Base-by-base conservation (phyloP, 2,888 invertebrate species). In the Polymixis flavicincta region DNA sequence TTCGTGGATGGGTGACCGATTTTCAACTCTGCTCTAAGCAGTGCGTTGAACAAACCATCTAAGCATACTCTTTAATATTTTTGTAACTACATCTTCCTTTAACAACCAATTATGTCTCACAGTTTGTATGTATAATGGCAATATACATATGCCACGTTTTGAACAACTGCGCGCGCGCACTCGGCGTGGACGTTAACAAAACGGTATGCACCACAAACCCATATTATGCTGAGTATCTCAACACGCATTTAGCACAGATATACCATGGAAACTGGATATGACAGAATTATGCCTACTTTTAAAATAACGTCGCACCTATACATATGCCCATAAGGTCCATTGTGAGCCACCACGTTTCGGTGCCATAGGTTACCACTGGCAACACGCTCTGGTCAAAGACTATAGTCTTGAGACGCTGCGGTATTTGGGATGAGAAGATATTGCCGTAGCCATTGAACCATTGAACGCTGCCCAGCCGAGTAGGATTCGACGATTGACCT, bases 191-290 rank as follows among this genome's bases (percentile, higher is more conserved):
- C 66, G 48, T 78, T 68, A 54, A 59, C 82, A 84, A 83, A 83
- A 84, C 80, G 84, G 80, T 84, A 61, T 74, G 74, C 80, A 67
- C 84, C 80, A 74, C 70, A 80, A 84, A 81, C 84, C 66, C 59
- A 81, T 83, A 80, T 80, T 78, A 67, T 57, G 22, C 54, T n/a
- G 60, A 83, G 74, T 63, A 17, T 74, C 69, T 83, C 83, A 78
- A 78, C 84, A 70, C 11, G 32, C 48, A 28, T 50, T 19, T 57
- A 9, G 13, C 54, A 17, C 2, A 32, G 74, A 74, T 70, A 5
- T n/a, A 17, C 8, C 11, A 28, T 5, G 8, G 0, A 11, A n/a
- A 60, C 84, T 80, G 28, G 71, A 84, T n/a, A 25, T n/a, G 70
- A 37, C 45, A 60, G 19, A n/a, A 32, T 37, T 59, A 1, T 19